Evolutionary conservation across 2,888 invertebrate genomes (phyloP), one percentile per base, ranked within the genome.

Genomic region (Sphecodes monilicornis): DNA sequence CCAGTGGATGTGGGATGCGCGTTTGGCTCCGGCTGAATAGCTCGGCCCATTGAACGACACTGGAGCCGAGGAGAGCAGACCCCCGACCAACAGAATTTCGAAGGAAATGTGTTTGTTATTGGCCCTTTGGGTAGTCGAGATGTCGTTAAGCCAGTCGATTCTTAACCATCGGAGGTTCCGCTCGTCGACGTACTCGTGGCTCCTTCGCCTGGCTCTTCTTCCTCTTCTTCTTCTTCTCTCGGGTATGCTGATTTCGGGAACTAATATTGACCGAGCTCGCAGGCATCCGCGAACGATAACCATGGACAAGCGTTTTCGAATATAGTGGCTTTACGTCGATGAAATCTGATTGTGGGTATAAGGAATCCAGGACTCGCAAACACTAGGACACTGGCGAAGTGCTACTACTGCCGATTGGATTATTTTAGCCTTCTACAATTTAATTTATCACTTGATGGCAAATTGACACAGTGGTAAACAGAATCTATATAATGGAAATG

Each of bases 21-120:
- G 76, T 69, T 81, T 50, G 68, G 39, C n/a, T 39, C 72, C 81
- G 46, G 73, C 57, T 43, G 78, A 82, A 73, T 60, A 57, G 57
- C 22, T 78, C 32, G 68, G 43, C 18, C 36, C 68, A 26, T 72
- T 46, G 43, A 13, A 54, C 36, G 39, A 60, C 22, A 13, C 50
- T 54, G 57, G 46, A 69, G 16, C 43, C n/a, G 69, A 36, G 39
- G 71, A 22, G 18, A 16, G 13, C 16, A n/a, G 68, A 18, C 60
- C 43, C 29, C 8, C 22, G 22, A 43, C 70, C 26, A 18, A 57
- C 70, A 11, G 68, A 39, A 68, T 76, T 64, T 54, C 41, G 36
- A 57, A 69, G 29, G 29, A 76, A 68, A 76, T 57, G 32, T 43
- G 57, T 46, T 22, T 18, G 41, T 64, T 76, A 69, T 57, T n/a